These are phyloP conservation scores for Rhyacichthys aspro DNA, from an alignment of 2,797 vertebrate genomes.

Conservation along the genomic window DNA sequence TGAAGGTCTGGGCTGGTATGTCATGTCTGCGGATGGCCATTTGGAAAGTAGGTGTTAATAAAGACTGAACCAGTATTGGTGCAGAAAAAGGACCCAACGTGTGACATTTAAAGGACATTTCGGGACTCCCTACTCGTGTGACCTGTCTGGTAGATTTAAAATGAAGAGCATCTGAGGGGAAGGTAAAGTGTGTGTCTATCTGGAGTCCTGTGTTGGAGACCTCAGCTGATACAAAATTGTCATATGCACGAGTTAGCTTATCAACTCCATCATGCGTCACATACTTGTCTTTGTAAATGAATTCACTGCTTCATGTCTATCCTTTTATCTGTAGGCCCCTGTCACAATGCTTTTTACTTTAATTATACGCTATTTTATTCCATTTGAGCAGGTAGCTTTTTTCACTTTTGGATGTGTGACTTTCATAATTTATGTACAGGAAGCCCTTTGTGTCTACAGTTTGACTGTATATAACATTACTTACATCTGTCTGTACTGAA, in stretches of 20 bases:
- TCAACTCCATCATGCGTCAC: constrained; percentile 34
- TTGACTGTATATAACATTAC: constrained; percentile 45
- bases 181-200: constrained; percentile 31
- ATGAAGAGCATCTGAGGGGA: constrained; percentile 29
- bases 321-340: constrained; percentile 31
- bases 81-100: constrained; percentile 39
- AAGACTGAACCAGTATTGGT: constrained; percentile 41
- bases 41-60: constrained; percentile 42
- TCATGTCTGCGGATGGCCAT: constrained; percentile 43
- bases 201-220: constrained; percentile 46
- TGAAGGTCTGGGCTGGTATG: constrained; percentile 42
- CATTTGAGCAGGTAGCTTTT: constrained; percentile 37
- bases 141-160: constrained; percentile 41
- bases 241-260: constrained; percentile 35
- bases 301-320: constrained; percentile 35
- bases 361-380: constrained; percentile 44
- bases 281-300: constrained; percentile 36
- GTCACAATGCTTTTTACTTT: constrained; percentile 37
- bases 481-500: constrained; percentile 39
- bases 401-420: constrained; percentile 42
- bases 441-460: constrained; percentile 35
- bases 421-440: constrained; percentile 50
- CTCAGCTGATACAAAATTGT: constrained; percentile 25
- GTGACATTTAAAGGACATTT: constrained; percentile 14
- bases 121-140: constrained; percentile 36